Conservation (phyloP, 2,797 vertebrate genomes). For the Onychomys arenicola region DNA sequence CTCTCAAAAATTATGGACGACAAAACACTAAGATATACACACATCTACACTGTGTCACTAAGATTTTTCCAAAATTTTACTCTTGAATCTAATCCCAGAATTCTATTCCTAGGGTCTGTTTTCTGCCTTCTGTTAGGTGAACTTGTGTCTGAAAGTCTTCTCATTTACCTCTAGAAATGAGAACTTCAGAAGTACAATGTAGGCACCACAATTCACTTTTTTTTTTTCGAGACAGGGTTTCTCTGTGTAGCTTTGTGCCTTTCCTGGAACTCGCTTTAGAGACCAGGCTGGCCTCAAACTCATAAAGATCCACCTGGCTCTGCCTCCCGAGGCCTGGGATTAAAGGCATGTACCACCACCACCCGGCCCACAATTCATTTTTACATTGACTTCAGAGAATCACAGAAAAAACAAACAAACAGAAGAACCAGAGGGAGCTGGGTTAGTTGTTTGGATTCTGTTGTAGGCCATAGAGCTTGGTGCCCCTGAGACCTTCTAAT, state of each 20-base stretch:
- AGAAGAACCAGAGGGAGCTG: neutral
- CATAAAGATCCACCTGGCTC: too few species aligned
- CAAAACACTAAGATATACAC: neutral
- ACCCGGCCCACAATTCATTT: neutral
- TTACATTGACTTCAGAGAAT: neutral
- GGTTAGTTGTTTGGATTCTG: neutral
- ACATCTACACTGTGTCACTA: neutral
- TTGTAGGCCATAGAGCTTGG: fast-evolving
- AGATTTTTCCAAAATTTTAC: neutral
- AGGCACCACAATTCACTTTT: neutral
- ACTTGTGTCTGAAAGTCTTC: neutral
- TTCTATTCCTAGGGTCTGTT: neutral
- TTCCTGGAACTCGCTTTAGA: too few species aligned
- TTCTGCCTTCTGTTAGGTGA: neutral
- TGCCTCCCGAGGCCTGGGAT: too few species aligned
- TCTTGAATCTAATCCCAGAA: neutral
- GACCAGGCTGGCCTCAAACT: too few species aligned
- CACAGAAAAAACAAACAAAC: neutral
- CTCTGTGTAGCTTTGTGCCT: too few species aligned
- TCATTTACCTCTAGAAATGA: neutral
- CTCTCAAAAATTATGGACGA: neutral
- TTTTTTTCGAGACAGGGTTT: too few species aligned
- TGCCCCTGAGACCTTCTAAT: neutral
- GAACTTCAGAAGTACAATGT: neutral
- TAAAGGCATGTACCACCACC: too few species aligned